phyloP scores from a whole-genome alignment of 1,140 invertebrate species.

The Amphibalanus amphitrite region DNA sequence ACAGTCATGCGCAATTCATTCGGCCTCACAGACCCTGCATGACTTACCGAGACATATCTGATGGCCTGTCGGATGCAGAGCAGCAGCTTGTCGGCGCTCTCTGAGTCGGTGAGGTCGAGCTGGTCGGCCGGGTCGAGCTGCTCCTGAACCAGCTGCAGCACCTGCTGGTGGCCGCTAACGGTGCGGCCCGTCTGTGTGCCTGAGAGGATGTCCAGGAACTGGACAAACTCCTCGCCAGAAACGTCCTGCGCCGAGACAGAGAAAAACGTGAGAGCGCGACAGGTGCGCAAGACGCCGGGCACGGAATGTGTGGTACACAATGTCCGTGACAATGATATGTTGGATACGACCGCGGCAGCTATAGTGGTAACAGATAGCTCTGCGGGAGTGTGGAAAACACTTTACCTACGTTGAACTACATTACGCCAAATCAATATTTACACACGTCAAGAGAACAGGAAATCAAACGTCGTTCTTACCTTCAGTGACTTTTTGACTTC shows the following conservation, averaged over 20 bases:
- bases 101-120: background rate
- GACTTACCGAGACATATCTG: background rate
- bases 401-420: too few relatives aligned
- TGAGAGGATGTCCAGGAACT: constrained; percentile 66
- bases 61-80: background rate
- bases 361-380: too few relatives aligned
- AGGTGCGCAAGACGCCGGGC: too few relatives aligned
- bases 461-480: constrained; percentile 13
- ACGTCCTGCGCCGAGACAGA: constrained; percentile 43
- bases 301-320: too few relatives aligned
- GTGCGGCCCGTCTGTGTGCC: constrained; percentile 61
- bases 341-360: too few relatives aligned
- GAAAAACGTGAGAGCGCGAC: too few relatives aligned
- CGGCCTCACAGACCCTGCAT: too few relatives aligned
- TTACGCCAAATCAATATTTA: too few relatives aligned
- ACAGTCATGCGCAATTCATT: too few relatives aligned
- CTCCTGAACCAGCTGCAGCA: constrained; percentile 65
- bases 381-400: too few relatives aligned
- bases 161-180: constrained; percentile 60
- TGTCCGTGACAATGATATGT: too few relatives aligned
- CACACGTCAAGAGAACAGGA: too few relatives aligned
- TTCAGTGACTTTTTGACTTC: constrained; percentile 63
- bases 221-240: constrained; percentile 77
- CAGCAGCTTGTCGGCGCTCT: background rate
- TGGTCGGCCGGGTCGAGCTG: constrained; percentile 38